Conservation (phyloP, 2,888 invertebrate genomes). For the Deilephila porcellus region DNA sequence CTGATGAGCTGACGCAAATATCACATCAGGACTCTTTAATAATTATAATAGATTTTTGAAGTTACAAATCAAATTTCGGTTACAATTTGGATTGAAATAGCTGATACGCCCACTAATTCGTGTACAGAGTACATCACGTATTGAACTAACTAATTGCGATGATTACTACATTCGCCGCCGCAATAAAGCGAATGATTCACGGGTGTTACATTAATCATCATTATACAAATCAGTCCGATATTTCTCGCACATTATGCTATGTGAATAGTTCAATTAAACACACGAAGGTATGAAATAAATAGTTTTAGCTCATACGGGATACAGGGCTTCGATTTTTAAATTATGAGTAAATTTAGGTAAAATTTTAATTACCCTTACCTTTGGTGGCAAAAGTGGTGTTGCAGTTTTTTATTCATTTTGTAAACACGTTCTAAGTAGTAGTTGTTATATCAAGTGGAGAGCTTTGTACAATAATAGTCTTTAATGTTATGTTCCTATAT, state of each 20-base stretch:
- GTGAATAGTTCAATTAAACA: background rate
- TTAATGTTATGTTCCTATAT: too few relatives aligned
- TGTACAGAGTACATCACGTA: constrained; percentile 6
- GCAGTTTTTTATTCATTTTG: background rate
- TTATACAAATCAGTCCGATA: constrained; percentile 21
- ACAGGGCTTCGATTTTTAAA: background rate
- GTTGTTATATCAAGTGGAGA: too few relatives aligned
- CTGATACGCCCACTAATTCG: background rate
- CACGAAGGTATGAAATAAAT: background rate
- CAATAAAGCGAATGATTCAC: constrained; percentile 22
- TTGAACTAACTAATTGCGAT: constrained; percentile 16
- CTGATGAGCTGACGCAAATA: too few relatives aligned
- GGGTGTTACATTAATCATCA: constrained; percentile 25
- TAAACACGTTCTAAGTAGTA: too few relatives aligned
- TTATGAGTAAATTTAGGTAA: background rate
- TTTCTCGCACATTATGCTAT: constrained; percentile 3
- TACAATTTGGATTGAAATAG: background rate
- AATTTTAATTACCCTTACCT: background rate
- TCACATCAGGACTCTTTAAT: too few relatives aligned
- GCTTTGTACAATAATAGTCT: too few relatives aligned
- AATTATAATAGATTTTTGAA: background rate
- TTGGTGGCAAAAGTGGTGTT: background rate
- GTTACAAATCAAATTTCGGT: background rate
- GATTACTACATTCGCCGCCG: constrained; percentile 1
- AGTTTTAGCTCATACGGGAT: background rate